Conservation (phyloP, 2,113 vertebrate species). For the Megaceryle torquata region DNA sequence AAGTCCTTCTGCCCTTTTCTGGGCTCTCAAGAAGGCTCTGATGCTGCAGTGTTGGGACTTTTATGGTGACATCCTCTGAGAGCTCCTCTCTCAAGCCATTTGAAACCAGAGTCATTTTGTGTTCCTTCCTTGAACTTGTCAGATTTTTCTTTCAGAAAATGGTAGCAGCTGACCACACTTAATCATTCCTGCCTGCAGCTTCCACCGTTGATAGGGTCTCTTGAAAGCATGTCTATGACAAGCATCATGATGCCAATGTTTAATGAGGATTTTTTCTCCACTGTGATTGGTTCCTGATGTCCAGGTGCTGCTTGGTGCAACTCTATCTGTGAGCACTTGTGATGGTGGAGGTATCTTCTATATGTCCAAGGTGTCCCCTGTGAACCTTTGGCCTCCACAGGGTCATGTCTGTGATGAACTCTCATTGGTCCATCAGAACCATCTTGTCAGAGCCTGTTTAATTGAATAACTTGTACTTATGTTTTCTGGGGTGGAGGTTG, state of each 20-base stretch:
- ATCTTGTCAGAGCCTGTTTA: neutral
- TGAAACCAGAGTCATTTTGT: neutral
- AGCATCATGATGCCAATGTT: neutral
- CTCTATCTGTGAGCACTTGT: neutral
- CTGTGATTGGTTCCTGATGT: neutral
- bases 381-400: neutral
- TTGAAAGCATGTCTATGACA: neutral
- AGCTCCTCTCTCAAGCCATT: neutral
- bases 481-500: neutral
- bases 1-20: neutral
- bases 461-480: neutral
- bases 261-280: neutral
- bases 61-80: neutral
- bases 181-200: neutral
- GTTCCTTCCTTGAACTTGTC: neutral
- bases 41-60: neutral
- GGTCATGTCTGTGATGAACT: neutral
- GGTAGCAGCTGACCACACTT: neutral
- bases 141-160: neutral
- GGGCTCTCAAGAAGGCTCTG: neutral
- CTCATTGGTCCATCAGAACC: neutral
- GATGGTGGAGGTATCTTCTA: neutral
- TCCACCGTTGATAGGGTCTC: neutral
- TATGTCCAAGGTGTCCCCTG: neutral
- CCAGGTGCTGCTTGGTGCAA: neutral